Evolutionary conservation across 37 sponge, comb jelly and placozoan species (phyloP).

Genomic region (Ephydatia muelleri): DNA sequence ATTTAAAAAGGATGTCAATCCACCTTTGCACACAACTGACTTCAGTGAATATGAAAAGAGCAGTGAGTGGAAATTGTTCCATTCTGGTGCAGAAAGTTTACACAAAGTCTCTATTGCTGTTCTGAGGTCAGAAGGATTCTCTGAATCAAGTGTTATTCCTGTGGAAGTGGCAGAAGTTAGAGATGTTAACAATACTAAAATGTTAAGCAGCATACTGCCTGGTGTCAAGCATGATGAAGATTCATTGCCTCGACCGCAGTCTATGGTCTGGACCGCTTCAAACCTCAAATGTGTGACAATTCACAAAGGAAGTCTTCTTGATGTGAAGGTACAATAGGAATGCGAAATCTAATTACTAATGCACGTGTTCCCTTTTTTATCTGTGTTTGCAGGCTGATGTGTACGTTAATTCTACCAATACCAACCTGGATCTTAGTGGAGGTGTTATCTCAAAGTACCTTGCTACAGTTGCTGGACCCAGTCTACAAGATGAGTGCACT

Average conservation of each 20-base stretch:
- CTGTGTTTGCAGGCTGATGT: slow-evolving; percentile 58
- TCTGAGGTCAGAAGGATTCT: background rate
- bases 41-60: slow-evolving; percentile 34
- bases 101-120: slow-evolving; percentile 39
- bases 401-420: slow-evolving; percentile 62
- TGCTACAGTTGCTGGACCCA: slow-evolving; percentile 50
- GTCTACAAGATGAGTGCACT: slow-evolving; percentile 55
- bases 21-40: background rate
- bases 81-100: slow-evolving; percentile 29
- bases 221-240: no score
- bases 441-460: slow-evolving; percentile 48
- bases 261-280: background rate
- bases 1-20: background rate
- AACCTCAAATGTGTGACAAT: background rate
- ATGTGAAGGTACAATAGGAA: slow-evolving; percentile 17
- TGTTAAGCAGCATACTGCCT: no score
- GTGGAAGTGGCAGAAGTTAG: background rate
- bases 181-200: background rate
- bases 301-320: slow-evolving; percentile 22
- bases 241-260: background rate
- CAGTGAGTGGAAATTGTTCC: background rate
- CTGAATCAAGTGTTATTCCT: background rate
- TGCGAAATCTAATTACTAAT: background rate
- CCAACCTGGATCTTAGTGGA: slow-evolving; percentile 28
- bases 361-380: background rate